phyloP scores from a whole-genome alignment of 2,888 invertebrate genomes.

The Drosophila mettleri region DNA sequence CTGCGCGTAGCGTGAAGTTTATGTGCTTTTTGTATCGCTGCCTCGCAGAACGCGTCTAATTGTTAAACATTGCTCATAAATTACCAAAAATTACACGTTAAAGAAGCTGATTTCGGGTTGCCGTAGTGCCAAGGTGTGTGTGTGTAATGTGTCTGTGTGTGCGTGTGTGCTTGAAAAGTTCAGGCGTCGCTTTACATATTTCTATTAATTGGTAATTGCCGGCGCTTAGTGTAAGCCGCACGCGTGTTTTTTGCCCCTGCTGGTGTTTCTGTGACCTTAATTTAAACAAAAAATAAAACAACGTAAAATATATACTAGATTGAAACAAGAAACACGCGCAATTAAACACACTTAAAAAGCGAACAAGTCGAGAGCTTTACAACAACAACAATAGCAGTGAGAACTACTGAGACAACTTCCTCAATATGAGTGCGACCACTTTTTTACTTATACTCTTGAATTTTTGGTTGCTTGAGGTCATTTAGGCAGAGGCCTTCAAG shows the following conservation, averaged over 20 bases:
- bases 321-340: constrained; percentile 45
- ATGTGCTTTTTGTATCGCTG: constrained; percentile 61
- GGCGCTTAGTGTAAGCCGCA: constrained; percentile 29
- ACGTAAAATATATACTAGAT: constrained; percentile 21
- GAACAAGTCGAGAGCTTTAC: constrained; percentile 56
- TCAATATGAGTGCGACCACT: constrained; percentile 43
- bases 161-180: constrained; percentile 11
- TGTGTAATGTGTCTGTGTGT: not conserved
- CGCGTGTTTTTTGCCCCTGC: constrained; percentile 9
- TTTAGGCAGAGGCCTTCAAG: constrained; percentile 54
- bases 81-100: constrained; percentile 4
- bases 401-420: constrained; percentile 54
- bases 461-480: constrained; percentile 73
- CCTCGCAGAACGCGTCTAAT: constrained; percentile 55
- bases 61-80: constrained; percentile 23
- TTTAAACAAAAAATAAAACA: constrained; percentile 38
- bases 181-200: constrained; percentile 10
- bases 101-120: constrained; percentile 9
- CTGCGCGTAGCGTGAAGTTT: constrained; percentile 84
- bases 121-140: constrained; percentile 12
- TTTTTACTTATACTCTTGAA: constrained; percentile 32
- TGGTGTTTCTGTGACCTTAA: constrained; percentile 59
- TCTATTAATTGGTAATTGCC: constrained; percentile 39
- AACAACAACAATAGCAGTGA: constrained; percentile 41
- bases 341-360: constrained; percentile 46